Percentiles rank a stretch among this genome's conserved stretches.
These are phyloP conservation scores for Dugesia japonica DNA, from an alignment of 2,888 invertebrate genomes.

Conservation along the genomic window DNA sequence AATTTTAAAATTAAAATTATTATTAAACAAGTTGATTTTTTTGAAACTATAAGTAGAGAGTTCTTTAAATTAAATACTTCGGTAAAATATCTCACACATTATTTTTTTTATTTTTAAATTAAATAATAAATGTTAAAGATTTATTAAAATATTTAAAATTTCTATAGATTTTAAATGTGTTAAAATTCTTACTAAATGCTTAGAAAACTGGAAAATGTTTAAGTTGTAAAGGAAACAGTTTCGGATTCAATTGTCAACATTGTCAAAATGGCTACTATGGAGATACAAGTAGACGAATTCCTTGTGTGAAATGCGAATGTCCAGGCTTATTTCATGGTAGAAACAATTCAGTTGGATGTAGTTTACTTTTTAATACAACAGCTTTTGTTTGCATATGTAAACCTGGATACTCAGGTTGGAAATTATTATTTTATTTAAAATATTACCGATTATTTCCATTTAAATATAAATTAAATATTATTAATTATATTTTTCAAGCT, in stretches of 20 bases:
- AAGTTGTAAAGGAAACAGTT: constrained; percentile 68
- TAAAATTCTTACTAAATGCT: too few species aligned
- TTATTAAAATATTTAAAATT: background rate
- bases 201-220: constrained; percentile 60
- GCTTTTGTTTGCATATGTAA: background rate
- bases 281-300: background rate
- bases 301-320: constrained; percentile 21
- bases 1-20: too few species aligned
- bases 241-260: constrained; percentile 55
- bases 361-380: constrained; percentile 5
- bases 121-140: constrained; percentile 25
- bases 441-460: too few species aligned
- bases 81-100: background rate
- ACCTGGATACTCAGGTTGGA: background rate
- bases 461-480: too few species aligned
- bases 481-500: too few species aligned
- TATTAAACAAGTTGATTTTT: too few species aligned
- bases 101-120: background rate
- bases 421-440: too few species aligned
- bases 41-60: too few species aligned
- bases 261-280: constrained; percentile 37
- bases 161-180: background rate
- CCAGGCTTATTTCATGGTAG: background rate
- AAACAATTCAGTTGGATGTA: background rate
- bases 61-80: too few species aligned